Percentiles rank a stretch among this genome's conserved stretches.
Evolutionary conservation across 2,113 vertebrate species (phyloP).

Genomic region (Calyptomena viridis): DNA sequence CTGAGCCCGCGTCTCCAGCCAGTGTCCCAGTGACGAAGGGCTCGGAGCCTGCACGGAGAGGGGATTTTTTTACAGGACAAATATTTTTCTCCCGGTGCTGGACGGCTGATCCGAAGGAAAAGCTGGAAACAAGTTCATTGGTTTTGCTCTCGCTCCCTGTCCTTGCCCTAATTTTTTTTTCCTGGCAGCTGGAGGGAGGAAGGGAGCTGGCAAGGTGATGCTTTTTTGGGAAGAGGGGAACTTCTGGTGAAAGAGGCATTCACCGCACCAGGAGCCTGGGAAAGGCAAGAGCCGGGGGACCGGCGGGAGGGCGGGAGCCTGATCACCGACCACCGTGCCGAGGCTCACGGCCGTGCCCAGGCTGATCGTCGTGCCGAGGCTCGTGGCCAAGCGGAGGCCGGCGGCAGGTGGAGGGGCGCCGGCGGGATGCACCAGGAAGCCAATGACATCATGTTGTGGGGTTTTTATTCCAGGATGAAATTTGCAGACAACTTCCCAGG

Average conservation of each 20-base stretch:
- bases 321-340: not conserved
- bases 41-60: not conserved
- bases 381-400: not conserved
- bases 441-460: conserved; percentile 12
- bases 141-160: conserved; percentile 15
- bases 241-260: conserved; percentile 17
- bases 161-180: conserved; percentile 48
- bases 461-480: conserved; percentile 1
- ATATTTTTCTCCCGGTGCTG: conserved; percentile 31
- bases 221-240: conserved; percentile 32
- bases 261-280: not conserved
- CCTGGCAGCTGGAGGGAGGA: conserved; percentile 47
- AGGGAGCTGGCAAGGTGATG: conserved; percentile 52
- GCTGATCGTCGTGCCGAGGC: not conserved
- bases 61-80: not conserved
- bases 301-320: not conserved
- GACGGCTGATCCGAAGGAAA: not conserved
- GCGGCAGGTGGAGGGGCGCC: conserved; percentile 10
- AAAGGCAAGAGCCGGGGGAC: not conserved
- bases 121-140: conserved; percentile 53
- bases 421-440: not conserved
- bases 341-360: not conserved
- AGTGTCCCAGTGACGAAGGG: not conserved
- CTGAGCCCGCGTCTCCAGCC: not conserved
- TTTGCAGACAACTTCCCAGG: conserved; percentile 10